Percentiles rank a stretch among this genome's conserved stretches.
phyloP scores from a whole-genome alignment of 1,140 invertebrate genomes.

The Agraylea sexmaculata region DNA sequence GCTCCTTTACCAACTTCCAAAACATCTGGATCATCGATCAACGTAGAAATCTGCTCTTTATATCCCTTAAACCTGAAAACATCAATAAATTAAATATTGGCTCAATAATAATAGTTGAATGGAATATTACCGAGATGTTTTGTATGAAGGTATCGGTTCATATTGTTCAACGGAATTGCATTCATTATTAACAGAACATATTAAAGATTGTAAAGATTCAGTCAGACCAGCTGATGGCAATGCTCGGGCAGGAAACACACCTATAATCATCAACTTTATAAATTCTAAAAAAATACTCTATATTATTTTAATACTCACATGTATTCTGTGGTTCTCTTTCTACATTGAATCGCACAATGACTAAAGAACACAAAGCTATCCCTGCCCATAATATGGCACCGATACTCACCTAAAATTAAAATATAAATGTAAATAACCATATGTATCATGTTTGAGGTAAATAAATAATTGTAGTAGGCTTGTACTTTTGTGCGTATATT shows the following conservation, averaged over 20 bases:
- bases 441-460: too few relatives aligned
- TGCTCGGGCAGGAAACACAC: conserved; percentile 48
- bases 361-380: conserved; percentile 37
- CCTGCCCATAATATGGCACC: conserved; percentile 41
- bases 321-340: conserved; percentile 40
- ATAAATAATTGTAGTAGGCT: conserved; percentile 27
- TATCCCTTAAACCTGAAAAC: conserved; percentile 28
- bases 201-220: conserved; percentile 51
- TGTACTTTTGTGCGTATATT: too few relatives aligned
- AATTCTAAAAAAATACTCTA: conserved; percentile 4
- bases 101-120: conserved; percentile 1
- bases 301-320: conserved; percentile 29
- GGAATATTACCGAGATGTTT: conserved; percentile 46
- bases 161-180: conserved; percentile 44
- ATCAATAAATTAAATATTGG: not conserved
- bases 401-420: conserved; percentile 38
- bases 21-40: conserved; percentile 28
- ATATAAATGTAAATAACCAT: conserved; percentile 2
- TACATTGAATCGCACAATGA: conserved; percentile 41
- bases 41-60: conserved; percentile 24
- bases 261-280: too few relatives aligned
- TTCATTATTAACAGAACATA: conserved; percentile 52
- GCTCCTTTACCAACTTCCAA: conserved; percentile 38
- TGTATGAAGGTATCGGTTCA: conserved; percentile 46
- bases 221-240: conserved; percentile 47